Conservation (phyloP, 2,113 vertebrate species). For the Lepisosteus oculatus region DNA sequence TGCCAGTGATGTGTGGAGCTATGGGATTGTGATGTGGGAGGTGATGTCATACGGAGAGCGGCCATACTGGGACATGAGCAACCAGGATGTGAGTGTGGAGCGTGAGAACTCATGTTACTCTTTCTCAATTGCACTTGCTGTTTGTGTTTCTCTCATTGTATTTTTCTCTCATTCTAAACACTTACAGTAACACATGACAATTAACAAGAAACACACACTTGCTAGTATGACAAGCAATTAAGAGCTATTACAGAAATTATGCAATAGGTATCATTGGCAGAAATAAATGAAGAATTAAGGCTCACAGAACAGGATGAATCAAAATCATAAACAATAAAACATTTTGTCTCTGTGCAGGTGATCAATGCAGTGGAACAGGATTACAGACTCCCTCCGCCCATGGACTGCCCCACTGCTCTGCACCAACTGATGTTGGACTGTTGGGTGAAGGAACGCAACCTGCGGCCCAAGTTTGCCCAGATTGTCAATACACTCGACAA, state of each 20-base stretch:
- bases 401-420: slow-evolving; percentile 96
- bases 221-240: too few species aligned
- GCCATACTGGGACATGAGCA: slow-evolving; percentile 99
- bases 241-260: too few species aligned
- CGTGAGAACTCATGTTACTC: background rate
- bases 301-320: too few species aligned
- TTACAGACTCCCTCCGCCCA: slow-evolving; percentile 93
- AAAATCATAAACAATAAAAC: background rate
- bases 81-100: slow-evolving; percentile 86
- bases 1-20: slow-evolving; percentile 96
- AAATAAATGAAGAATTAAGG: too few species aligned
- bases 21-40: slow-evolving; percentile 98
- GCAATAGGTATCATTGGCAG: too few species aligned
- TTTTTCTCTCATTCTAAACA: background rate
- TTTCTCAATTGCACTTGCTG: slow-evolving; percentile 2
- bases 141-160: slow-evolving; percentile 16
- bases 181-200: too few species aligned
- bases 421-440: slow-evolving; percentile 98
- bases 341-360: slow-evolving; percentile 66
- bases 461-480: slow-evolving; percentile 95
- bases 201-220: too few species aligned
- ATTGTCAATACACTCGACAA: slow-evolving; percentile 97
- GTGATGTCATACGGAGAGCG: slow-evolving; percentile 97
- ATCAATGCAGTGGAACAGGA: slow-evolving; percentile 98
- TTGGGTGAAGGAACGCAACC: slow-evolving; percentile 96